Evolutionary conservation across 2,888 invertebrate species (phyloP).

Genomic region (Gastrophysa polygoni): DNA sequence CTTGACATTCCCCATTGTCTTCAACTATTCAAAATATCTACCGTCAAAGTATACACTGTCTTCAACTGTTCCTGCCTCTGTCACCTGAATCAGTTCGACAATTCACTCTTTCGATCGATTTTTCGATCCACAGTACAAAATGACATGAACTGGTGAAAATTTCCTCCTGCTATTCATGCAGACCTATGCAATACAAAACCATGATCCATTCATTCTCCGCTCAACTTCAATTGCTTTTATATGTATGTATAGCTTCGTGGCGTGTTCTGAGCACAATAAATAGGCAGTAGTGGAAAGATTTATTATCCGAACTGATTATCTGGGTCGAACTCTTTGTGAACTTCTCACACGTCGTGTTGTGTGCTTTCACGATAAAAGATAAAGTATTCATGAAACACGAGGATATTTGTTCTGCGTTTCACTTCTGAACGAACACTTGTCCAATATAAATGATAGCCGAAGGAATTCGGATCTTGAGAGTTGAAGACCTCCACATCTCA

Average conservation of each 20-base stretch:
- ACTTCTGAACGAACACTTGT: neutral
- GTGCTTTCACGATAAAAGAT: neutral
- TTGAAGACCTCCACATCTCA: no score
- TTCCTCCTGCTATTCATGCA: neutral
- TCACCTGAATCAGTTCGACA: no score
- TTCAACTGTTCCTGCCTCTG: no score
- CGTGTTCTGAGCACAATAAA: slow-evolving; percentile 12
- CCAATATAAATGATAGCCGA: neutral
- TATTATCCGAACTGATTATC: slow-evolving; percentile 6
- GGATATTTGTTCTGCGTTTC: neutral
- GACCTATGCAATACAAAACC: neutral
- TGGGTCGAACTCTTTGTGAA: slow-evolving; percentile 1
- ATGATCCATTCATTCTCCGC: slow-evolving; percentile 7
- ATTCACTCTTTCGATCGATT: no score
- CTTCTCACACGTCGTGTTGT: neutral
- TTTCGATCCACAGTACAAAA: no score
- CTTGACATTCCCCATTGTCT: no score
- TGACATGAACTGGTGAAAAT: no score
- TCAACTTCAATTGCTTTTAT: slow-evolving; percentile 2
- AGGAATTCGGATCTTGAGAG: neutral
- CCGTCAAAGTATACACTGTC: no score
- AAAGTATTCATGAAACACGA: neutral
- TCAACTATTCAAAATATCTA: no score
- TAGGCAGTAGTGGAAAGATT: slow-evolving; percentile 7
- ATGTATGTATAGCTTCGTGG: slow-evolving; percentile 9